These are phyloP conservation scores for Turritopsis rubra DNA, from an alignment of 30 jellyfish, hydroid and myxozoan genomes.

Conservation along the genomic window DNA sequence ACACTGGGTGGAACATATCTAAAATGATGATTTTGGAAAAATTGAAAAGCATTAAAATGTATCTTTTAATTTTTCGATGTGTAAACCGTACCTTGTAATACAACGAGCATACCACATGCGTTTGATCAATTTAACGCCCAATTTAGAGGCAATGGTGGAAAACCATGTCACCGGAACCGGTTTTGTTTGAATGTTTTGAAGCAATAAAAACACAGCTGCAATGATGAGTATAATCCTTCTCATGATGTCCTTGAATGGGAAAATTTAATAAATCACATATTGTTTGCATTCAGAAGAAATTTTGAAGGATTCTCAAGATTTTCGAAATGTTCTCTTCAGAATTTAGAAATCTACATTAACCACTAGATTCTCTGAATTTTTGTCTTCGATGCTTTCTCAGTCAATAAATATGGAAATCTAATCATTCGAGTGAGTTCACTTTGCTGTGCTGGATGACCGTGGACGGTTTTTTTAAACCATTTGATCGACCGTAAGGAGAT, in stretches of 20 bases:
- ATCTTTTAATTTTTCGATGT: not conserved
- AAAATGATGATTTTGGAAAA: not conserved
- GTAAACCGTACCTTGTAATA: not conserved
- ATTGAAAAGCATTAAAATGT: not conserved
- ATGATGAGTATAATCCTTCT: not conserved
- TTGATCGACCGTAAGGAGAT: no score
- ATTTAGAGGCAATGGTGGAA: not conserved
- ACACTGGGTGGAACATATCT: not conserved
- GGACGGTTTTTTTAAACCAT: no score
- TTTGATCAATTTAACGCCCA: not conserved
- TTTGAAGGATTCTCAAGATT: no score
- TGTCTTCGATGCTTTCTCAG: no score
- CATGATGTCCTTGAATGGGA: not conserved
- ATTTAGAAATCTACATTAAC: no score
- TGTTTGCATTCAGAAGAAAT: no score
- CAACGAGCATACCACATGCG: not conserved
- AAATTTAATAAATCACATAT: no score
- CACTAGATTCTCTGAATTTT: no score
- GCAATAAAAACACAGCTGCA: not conserved
- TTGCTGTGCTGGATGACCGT: no score
- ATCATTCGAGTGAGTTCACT: no score
- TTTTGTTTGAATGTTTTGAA: not conserved
- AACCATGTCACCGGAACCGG: not conserved
- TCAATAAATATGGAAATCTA: no score
- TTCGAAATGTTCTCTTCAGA: no score